Conservation (phyloP, 2,888 invertebrate genomes). For the Helobdella robusta region DNA sequence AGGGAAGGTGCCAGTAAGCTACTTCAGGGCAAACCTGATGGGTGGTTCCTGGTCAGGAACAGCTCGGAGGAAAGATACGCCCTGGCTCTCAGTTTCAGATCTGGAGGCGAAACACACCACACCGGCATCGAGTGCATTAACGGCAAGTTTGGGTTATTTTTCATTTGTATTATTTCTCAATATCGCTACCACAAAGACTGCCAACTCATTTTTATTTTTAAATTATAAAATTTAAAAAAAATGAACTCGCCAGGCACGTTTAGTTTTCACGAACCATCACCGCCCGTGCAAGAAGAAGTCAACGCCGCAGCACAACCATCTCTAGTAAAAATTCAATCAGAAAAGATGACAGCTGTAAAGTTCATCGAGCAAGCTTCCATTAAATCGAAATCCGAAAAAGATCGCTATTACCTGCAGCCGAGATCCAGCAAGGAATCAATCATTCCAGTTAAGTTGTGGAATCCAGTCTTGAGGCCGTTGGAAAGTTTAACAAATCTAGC, state of each 20-base stretch:
- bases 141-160: too few relatives aligned
- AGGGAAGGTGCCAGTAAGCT: conserved; percentile 13
- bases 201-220: too few relatives aligned
- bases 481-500: conserved; percentile 2
- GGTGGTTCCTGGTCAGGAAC: conserved; percentile 16
- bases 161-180: too few relatives aligned
- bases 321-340: not conserved
- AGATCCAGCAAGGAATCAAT: not conserved
- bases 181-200: too few relatives aligned
- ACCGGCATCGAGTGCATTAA: conserved; percentile 19
- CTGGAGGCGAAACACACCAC: conserved; percentile 17
- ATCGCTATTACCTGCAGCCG: conserved; percentile 22
- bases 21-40: conserved; percentile 12
- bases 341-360: not conserved
- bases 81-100: conserved; percentile 18
- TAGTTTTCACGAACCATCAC: conserved; percentile 18
- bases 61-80: conserved; percentile 23
- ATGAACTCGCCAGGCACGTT: not conserved
- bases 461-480: conserved; percentile 15
- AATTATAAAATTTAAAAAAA: not conserved
- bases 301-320: not conserved
- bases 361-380: conserved; percentile 18
- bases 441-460: conserved; percentile 20
- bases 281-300: not conserved
- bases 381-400: not conserved